Base-by-base conservation (phyloP, 2,888 invertebrate genomes). In the Cynaeus angustus region DNA sequence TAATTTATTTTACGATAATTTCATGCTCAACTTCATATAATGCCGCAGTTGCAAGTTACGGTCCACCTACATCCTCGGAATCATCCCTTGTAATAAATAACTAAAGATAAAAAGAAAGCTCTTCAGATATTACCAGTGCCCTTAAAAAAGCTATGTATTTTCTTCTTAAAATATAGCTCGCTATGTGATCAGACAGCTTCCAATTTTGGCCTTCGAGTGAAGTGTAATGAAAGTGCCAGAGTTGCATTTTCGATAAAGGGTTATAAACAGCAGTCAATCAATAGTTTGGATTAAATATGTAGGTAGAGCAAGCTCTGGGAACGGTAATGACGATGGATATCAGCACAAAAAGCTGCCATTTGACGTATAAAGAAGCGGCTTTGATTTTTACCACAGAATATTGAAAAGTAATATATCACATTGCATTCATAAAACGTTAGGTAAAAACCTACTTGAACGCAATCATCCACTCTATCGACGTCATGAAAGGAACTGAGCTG, bases 1-100 rank as follows among this genome's bases (percentile, higher is more conserved):
- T 68, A 64, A 68, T 65, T 68, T 68, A 68, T 65, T 68, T 64
- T 68, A 68, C 48, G 68, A 65, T 58, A 61, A 68, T 68, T 68
- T 62, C 59, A 67, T 68, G 56, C 58, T 53, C 55, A 21, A 62
- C 33, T 61, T 61, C 61, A 28, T 58, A 50, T 59, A 67, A 48
- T 21, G 50, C 67, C 26, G 33, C 33, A 21, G 50, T 58, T 33
- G 45, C 46, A 33, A 66, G 14, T 66, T 58, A 66, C 50, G 13
- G 48, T 58, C 56, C 45, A 61, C 55, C 55, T 55, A 37, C 28
- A 9, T 30, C 38, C 28, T 4, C 28, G 14, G 12, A 56, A 56
- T 26, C 28, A 12, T 28, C 33, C 61, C 30, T 59, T 62, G 37
- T 6, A 50, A 62, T 62, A 62, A 59, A 59, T 28, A 53, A 37